Evolutionary conservation across 1,140 invertebrate genomes (phyloP), one percentile per base, ranked within the genome.

Genomic region (Drosophila nasuta): DNA sequence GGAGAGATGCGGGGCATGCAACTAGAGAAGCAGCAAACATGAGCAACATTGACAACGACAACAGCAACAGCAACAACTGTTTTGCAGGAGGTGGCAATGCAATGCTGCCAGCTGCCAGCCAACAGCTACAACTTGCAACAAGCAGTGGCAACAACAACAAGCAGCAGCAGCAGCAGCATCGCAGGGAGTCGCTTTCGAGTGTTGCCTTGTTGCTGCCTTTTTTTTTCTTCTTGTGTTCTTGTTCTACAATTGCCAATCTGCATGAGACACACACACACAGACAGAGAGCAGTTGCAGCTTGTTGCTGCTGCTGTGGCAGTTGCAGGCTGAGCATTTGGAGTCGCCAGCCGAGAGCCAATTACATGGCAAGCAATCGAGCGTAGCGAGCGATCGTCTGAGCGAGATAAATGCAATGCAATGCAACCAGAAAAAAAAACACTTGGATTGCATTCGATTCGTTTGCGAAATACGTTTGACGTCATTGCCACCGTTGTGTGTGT

Each of bases 81-180:
- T 88, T 82, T 73, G 82, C 82, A 88, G 79, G 30, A 87, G 83
- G 83, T 87, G 82, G 82, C 83, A 86, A 86, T 74, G 68, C 3
- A 76, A 28, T 59, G 52, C 35, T 58, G 33, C 67, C 20, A 25
- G 20, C 20, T 4, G 3, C 3, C 3, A 79, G 68, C 83, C 25
- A 10, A 3, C 13, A 20, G 15, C 54, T 17, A 62, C 41, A 63
- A 52, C 13, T 51, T 59, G 17, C 57, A 38, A 54, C 54, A 45
- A 57, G 35, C 43, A 25, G 43, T 48, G 46, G 48, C 43, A 71
- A 13, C 20, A 46, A 25, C 43, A 59, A 7, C 20, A 20, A 20
- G n/a, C n/a, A n/a, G n/a, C n/a, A n/a, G 15, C 15, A 15, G 35
- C 35, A 38, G 7, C 30, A 33, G 30, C 30, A 33, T 33, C 30